Base-by-base conservation (phyloP, 2,888 invertebrate species). In the Chrysomela aeneicollis region DNA sequence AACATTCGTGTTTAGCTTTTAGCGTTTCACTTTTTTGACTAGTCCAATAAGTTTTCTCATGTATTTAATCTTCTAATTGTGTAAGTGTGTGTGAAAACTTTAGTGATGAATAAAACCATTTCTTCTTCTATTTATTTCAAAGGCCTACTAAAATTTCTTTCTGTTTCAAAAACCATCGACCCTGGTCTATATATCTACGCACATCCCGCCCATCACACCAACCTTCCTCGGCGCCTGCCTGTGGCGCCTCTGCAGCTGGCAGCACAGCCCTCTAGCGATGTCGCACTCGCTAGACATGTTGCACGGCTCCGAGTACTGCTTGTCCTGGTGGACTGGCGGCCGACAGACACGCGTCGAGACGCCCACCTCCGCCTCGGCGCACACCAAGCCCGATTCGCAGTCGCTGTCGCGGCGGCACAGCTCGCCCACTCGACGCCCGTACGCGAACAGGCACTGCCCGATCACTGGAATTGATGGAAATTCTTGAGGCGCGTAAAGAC, bases 221-320 rank as follows among this genome's bases (percentile, higher is more conserved):
- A 92, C 92, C 88, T 93, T 93, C 83, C 94, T 87, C 0, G 94
- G 88, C 72, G 92, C 89, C 85, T 93, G 93, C 49, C 94, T 88
- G 82, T 95, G 94, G 72, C 94, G 88, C 68, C 94, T 88, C 76
- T 94, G 93, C 76, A 94, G 84, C 83, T 94, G 93, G 83, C 95
- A 95, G 84, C 95, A 95, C 60, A 95, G 86, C 19, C 94, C 94
- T 58, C 93, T 88, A 62, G 89, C 88, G 74, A 94, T 90, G 82
- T 94, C 94, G 78, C 95, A 95, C 76, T 95, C 94, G 76, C 89
- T 90, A 68, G 93, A 94, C 81, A 90, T 88, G 74, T 85, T 85
- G 82, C 95, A 95, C 72, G 92, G 90, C 78, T 94, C 93, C 75
- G 92, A 93, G 84, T 93, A 92, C 77, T 92, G 92, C 81, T 93